Base-by-base conservation (phyloP, 2,113 vertebrate genomes). In the Aphelocoma coerulescens region DNA sequence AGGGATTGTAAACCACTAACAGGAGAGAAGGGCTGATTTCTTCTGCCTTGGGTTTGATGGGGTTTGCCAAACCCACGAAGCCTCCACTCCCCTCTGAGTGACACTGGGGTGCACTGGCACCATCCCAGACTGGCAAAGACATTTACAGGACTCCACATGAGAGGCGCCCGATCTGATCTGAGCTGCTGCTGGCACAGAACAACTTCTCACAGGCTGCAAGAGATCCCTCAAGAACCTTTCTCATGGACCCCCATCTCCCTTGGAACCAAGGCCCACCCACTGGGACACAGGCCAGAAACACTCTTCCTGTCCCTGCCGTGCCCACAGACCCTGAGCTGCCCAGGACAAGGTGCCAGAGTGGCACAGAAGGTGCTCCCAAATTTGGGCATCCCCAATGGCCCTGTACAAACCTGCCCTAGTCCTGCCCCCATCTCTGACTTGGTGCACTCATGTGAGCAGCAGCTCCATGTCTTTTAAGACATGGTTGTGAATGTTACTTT, bases 111-210 rank as follows among this genome's bases (percentile, higher is more conserved):
- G 37, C 24, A 7, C 11, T 48, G 22, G 39, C 55, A 52, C 23
- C 61, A 39, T 3, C n/a, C 46, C 24, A 35, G 54, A 13, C 23
- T 9, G 10, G 39, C 13, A 46, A 35, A 67, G 61, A 23, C 1
- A 0, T 48, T 51, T 58, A 26, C 27, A 54, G n/a, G 27, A 20
- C 52, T 57, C 52, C 67, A 35, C 11, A 1, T 8, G 21, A 49
- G 58, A 76, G 52, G 4, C 6, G 9, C 27, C 32, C 0, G 0
- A 12, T 4, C 32, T 48, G 54, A 76, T 9, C 10, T 54, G 54
- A 73, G 73, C n/a, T 15, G 9, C 68, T 67, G 43, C 48, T 65
- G 59, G 7, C 65, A 51, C 15, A 19, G 65, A 30, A 61, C 49
- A 37, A 13, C 30, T 28, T 52, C 57, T 86, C 23, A 6, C n/a